Conservation (phyloP, 2,113 vertebrate species). For the Phaethon lepturus region DNA sequence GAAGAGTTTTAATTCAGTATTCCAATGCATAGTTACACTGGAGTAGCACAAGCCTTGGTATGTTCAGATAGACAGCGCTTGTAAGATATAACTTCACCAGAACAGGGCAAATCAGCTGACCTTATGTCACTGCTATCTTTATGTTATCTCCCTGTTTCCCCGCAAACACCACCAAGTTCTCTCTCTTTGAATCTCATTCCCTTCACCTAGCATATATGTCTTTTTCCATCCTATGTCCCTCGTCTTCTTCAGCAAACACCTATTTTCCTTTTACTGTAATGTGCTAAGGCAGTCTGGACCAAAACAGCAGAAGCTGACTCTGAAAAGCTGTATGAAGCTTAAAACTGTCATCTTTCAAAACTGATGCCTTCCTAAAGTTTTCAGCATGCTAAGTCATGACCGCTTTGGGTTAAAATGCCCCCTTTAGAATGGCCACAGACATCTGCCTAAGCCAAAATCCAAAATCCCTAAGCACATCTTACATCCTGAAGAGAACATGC, state of each 20-base stretch:
- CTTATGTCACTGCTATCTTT: not conserved
- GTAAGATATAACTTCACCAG: not conserved
- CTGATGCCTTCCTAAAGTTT: not conserved
- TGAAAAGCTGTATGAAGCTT: not conserved
- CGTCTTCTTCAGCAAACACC: not conserved
- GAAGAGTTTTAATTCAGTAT: not conserved
- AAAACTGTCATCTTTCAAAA: not conserved
- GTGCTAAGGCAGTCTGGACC: not conserved
- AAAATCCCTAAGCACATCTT: not conserved
- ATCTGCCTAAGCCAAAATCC: not conserved
- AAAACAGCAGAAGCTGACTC: not conserved
- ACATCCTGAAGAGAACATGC: not conserved
- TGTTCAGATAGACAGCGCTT: not conserved
- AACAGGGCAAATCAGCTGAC: not conserved
- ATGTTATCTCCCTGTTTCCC: not conserved
- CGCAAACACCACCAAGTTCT: not conserved
- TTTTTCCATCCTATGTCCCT: not conserved
- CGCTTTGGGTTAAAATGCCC: not conserved
- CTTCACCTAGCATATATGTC: not conserved
- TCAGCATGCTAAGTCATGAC: accelerated
- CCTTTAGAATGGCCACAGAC: not conserved
- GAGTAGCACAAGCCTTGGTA: not conserved
- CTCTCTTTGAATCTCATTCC: not conserved
- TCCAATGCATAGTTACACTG: not conserved
- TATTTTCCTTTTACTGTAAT: not conserved